These are phyloP conservation scores for Pseudocheirus occidentalis DNA, from an alignment of 2,797 vertebrate species.

Conservation along the genomic window DNA sequence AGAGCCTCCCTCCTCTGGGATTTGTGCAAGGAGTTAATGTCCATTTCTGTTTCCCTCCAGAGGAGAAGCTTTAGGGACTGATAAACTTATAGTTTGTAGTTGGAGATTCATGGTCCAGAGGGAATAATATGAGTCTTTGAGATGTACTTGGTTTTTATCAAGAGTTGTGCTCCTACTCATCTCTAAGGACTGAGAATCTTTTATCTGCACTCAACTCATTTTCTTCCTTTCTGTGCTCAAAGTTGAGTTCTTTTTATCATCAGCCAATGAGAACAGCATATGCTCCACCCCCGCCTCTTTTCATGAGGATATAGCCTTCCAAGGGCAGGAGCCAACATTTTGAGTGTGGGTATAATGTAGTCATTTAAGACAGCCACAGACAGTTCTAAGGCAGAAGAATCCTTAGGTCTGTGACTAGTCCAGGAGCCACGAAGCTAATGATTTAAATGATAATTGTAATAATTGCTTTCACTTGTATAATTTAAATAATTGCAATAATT, in stretches of 20 bases:
- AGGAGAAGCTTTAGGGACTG: conserved; percentile 56
- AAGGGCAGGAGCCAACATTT: conserved; percentile 40
- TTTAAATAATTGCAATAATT: neutral
- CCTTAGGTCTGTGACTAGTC: conserved; percentile 40
- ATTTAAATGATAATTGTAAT: neutral
- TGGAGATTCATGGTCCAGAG: conserved; percentile 43
- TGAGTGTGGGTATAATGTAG: conserved; percentile 70
- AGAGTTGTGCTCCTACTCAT: conserved; percentile 63
- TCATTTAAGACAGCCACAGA: conserved; percentile 45
- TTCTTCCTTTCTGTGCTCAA: neutral
- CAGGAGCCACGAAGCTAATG: neutral
- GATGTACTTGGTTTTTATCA: conserved; percentile 69
- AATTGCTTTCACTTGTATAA: neutral
- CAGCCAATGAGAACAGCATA: neutral
- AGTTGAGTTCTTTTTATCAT: neutral
- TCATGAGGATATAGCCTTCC: neutral
- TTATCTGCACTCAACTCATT: conserved; percentile 38
- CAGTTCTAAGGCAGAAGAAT: conserved; percentile 17
- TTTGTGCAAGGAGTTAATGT: conserved; percentile 19
- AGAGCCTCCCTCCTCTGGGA: conserved; percentile 1
- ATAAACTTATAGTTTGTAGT: neutral
- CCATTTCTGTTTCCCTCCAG: neutral
- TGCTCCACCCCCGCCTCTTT: neutral
- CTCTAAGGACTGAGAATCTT: conserved; percentile 72
- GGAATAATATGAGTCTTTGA: conserved; percentile 46